A percentile compares a stretch with the other conserved stretches of the same genome.
Conservation (phyloP, 2,888 invertebrate genomes). For the Acleris emargana region DNA sequence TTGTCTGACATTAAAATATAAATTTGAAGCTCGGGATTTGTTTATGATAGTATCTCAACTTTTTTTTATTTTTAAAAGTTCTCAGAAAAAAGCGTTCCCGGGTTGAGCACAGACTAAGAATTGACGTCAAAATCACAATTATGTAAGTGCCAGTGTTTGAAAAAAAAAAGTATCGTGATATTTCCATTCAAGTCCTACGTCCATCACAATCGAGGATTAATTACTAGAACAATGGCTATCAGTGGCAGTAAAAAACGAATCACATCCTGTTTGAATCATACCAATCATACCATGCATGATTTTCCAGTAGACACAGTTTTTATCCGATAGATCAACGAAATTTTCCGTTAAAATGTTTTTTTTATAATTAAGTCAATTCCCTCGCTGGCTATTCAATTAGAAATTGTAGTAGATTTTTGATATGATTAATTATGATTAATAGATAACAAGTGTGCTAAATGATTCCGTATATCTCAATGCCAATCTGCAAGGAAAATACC, state of each 20-base stretch:
- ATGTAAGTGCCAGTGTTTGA: not conserved
- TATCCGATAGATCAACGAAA: constrained; percentile 11
- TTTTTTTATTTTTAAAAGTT: too few species aligned
- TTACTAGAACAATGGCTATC: constrained; percentile 26
- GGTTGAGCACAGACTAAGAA: too few species aligned
- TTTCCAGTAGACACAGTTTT: not conserved
- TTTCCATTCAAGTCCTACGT: constrained; percentile 21
- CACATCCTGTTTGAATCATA: constrained; percentile 30
- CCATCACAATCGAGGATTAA: constrained; percentile 9
- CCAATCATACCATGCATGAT: constrained; percentile 12
- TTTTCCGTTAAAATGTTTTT: not conserved
- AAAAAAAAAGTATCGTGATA: constrained; percentile 16
- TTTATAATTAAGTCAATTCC: too few species aligned
- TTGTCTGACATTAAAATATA: not conserved
- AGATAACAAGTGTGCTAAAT: constrained; percentile 16
- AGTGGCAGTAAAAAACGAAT: constrained; percentile 24
- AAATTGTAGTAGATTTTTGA: too few species aligned
- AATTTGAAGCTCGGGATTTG: not conserved
- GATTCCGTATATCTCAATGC: constrained; percentile 11
- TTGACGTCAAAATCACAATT: too few species aligned
- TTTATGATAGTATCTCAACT: too few species aligned
- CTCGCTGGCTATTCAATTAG: too few species aligned
- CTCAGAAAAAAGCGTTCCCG: too few species aligned
- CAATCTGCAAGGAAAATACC: constrained; percentile 25
- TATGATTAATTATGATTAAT: constrained; percentile 16